Evolutionary conservation across 2,888 invertebrate species (phyloP).

Genomic region (Charanyca ferruginea): DNA sequence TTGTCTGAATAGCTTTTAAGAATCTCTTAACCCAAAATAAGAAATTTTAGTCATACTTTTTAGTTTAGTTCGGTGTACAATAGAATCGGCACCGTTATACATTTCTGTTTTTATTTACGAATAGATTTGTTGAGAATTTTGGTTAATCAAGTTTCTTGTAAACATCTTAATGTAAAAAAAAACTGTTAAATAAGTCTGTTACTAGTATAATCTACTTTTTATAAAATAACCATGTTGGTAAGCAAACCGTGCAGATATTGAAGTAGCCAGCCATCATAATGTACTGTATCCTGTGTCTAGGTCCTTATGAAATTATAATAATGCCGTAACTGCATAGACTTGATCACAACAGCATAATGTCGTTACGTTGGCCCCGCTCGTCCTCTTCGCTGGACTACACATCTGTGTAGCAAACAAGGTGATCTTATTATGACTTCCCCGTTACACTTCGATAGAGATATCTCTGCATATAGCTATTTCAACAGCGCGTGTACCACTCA

Average conservation of each 20-base stretch:
- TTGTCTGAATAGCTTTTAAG: no score
- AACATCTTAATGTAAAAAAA: not conserved
- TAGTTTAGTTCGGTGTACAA: no score
- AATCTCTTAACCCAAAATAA: no score
- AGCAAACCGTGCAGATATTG: no score
- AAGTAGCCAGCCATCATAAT: not conserved
- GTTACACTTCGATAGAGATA: not conserved
- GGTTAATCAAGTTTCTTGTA: not conserved
- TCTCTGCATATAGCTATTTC: conserved; percentile 1
- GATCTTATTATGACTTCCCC: conserved; percentile 1
- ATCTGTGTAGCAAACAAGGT: conserved; percentile 17
- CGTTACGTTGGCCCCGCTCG: conserved; percentile 12
- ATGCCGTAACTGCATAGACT: conserved; percentile 19
- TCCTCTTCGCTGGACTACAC: conserved; percentile 13
- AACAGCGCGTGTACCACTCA: not conserved
- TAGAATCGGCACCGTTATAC: no score
- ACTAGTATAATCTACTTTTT: no score
- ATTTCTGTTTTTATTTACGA: not conserved
- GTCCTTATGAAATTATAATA: not conserved
- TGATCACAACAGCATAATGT: conserved; percentile 30
- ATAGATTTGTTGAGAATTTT: not conserved
- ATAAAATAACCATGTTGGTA: no score
- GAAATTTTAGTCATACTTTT: no score
- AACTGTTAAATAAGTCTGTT: no score
- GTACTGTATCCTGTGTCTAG: not conserved